Conservation (phyloP, 2,797 vertebrate genomes). For the Choloepus didactylus region DNA sequence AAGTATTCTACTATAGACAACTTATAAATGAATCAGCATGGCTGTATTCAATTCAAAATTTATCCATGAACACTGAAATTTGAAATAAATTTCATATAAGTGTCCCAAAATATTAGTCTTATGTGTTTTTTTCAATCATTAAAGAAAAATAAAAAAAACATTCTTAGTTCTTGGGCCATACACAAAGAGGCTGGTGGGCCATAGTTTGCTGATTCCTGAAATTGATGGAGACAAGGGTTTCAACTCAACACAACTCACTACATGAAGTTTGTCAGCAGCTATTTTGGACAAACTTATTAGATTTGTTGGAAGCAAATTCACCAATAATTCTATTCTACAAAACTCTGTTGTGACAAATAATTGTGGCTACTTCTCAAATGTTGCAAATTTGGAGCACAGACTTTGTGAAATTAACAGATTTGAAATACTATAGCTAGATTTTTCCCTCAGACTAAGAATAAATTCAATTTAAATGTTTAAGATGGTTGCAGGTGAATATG, state of each 20-base stretch:
- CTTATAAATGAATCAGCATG: background rate
- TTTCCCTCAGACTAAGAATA: background rate
- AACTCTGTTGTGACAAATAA: background rate
- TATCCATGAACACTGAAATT: background rate
- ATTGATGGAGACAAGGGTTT: background rate
- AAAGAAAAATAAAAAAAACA: constrained; percentile 5
- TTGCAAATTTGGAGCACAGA: background rate
- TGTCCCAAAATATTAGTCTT: background rate
- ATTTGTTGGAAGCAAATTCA: background rate
- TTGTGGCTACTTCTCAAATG: background rate
- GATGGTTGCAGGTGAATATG: background rate
- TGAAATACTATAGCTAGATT: background rate
- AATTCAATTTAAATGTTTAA: background rate
- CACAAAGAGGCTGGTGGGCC: background rate
- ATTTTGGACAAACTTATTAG: background rate
- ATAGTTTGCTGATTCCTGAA: background rate
- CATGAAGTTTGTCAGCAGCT: background rate
- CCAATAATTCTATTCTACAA: background rate
- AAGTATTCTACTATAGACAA: background rate
- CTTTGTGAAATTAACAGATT: background rate
- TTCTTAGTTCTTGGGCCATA: background rate
- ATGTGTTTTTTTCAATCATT: background rate
- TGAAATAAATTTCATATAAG: background rate
- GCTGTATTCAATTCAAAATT: background rate
- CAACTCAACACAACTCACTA: background rate